Conservation (phyloP, 1,140 invertebrate species). For the Drosophila paulistorum region DNA sequence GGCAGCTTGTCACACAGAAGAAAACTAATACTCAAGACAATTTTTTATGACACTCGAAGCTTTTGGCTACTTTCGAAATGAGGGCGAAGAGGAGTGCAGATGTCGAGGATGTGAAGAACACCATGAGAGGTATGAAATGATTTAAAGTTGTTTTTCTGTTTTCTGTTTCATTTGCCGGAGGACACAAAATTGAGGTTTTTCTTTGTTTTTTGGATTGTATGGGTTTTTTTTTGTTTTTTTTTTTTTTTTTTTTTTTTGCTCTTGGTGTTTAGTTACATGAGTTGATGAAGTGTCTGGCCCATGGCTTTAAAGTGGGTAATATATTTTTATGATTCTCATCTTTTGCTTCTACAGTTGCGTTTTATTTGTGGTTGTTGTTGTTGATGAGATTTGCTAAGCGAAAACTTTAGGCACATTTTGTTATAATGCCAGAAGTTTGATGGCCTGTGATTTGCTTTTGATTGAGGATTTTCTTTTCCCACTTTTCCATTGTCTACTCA, state of each 20-base stretch:
- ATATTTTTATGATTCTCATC: conserved; percentile 71
- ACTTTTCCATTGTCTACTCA: not conserved
- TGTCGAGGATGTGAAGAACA: not conserved
- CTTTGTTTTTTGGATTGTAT: conserved; percentile 18
- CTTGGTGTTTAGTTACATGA: conserved; percentile 74
- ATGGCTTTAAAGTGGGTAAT: conserved; percentile 72
- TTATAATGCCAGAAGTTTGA: conserved; percentile 76
- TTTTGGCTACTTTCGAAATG: conserved; percentile 7
- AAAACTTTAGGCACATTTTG: conserved; percentile 63
- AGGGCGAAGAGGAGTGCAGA: not conserved
- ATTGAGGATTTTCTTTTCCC: conserved; percentile 46
- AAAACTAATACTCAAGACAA: conserved; percentile 76
- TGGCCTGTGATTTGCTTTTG: conserved; percentile 73
- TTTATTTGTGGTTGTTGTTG: conserved; percentile 23
- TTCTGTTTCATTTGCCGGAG: conserved; percentile 32
- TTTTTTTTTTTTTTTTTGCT: conserved; percentile 37
- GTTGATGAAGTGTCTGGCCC: conserved; percentile 72
- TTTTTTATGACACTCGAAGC: conserved; percentile 67
- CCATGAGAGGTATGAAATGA: conserved; percentile 37
- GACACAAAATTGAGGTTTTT: conserved; percentile 34
- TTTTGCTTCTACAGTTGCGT: conserved; percentile 10
- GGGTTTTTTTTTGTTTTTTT: conserved; percentile 33
- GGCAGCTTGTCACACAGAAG: conserved; percentile 63
- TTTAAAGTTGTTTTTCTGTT: conserved; percentile 51
- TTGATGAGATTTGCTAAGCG: conserved; percentile 66